These are phyloP conservation scores for Corbicula japonica DNA, from an alignment of 2,888 invertebrate species.

Conservation along the genomic window DNA sequence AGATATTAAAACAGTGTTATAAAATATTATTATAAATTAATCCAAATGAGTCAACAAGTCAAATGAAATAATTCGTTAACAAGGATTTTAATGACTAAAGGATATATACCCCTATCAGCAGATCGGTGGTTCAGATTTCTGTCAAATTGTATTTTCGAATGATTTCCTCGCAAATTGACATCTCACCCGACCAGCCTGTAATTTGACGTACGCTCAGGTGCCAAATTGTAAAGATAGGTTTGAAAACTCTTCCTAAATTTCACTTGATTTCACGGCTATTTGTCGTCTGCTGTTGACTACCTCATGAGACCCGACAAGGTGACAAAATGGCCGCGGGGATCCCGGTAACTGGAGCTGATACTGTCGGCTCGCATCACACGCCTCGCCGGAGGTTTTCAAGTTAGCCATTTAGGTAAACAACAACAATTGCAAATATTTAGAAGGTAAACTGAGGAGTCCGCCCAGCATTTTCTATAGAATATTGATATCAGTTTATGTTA, in stretches of 20 bases:
- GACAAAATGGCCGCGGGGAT: conserved; percentile 51
- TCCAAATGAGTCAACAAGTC: too few species aligned
- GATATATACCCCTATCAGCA: conserved; percentile 6
- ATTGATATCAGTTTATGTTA: conserved; percentile 60
- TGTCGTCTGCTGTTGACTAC: conserved; percentile 37
- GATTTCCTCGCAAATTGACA: conserved; percentile 40
- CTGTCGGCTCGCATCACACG: conserved; percentile 56
- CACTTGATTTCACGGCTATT: conserved; percentile 61
- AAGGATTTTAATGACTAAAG: too few species aligned
- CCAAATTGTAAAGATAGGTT: conserved; percentile 36
- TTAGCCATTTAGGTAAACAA: conserved; percentile 46
- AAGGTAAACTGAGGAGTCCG: conserved; percentile 60
- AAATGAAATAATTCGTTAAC: too few species aligned
- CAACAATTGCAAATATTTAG: conserved; percentile 66
- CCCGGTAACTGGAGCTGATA: conserved; percentile 36
- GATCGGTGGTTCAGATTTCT: conserved; percentile 14
- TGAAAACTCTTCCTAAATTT: conserved; percentile 56
- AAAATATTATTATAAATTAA: too few species aligned
- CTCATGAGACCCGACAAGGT: conserved; percentile 57
- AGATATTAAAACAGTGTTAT: too few species aligned
- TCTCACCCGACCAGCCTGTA: conserved; percentile 37
- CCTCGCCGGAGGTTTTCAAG: conserved; percentile 41
- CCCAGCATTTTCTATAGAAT: conserved; percentile 40
- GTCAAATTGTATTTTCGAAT: conserved; percentile 34
- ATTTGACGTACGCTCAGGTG: conserved; percentile 49